Percentiles rank a stretch among this genome's conserved stretches.
Evolutionary conservation across 1,140 invertebrate species (phyloP).

Genomic region (Rhopalosiphum maidis): DNA sequence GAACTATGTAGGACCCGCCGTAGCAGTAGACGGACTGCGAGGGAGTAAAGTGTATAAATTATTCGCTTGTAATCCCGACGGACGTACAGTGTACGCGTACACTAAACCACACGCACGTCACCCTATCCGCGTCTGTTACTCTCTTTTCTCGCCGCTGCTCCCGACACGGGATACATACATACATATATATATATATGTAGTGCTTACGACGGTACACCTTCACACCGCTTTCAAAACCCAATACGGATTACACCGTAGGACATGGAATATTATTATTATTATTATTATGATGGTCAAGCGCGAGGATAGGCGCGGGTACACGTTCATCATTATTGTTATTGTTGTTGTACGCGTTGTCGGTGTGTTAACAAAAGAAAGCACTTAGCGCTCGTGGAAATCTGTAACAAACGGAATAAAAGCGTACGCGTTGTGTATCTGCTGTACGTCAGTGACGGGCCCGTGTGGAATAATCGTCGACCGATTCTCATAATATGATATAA

Average conservation of each 20-base stretch:
- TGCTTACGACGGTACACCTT: neutral
- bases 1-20: neutral
- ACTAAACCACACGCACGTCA: neutral
- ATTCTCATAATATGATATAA: neutral
- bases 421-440: neutral
- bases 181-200: neutral
- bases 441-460: neutral
- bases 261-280: neutral
- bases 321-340: neutral
- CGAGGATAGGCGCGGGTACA: neutral
- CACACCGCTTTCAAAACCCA: neutral
- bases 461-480: neutral
- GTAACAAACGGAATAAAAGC: neutral
- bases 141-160: neutral
- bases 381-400: neutral
- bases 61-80: slow-evolving; percentile 8
- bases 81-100: neutral
- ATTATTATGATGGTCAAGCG: neutral
- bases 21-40: neutral
- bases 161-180: neutral
- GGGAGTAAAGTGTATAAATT: slow-evolving; percentile 10
- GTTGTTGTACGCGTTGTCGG: neutral
- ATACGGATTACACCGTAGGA: neutral
- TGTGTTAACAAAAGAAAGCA: slow-evolving; percentile 44
- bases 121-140: neutral